Conservation (phyloP, 1,140 invertebrate genomes). For the Oscheius sp. region DNA sequence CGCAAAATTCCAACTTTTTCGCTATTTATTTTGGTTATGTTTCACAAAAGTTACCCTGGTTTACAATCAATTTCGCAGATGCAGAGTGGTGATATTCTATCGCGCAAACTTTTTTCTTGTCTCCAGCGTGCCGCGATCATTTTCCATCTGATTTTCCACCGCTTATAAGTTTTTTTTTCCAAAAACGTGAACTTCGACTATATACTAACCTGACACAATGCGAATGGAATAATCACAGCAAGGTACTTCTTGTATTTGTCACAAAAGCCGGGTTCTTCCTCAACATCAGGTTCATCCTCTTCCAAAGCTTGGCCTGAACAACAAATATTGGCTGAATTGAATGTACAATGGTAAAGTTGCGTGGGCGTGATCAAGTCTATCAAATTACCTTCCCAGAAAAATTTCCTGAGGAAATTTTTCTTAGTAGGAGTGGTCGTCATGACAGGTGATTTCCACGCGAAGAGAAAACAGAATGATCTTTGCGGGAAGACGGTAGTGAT, state of each 20-base stretch:
- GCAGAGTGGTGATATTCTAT: too few relatives aligned
- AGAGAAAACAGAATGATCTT: neutral
- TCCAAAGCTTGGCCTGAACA: conserved; percentile 42
- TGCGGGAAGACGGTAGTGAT: neutral
- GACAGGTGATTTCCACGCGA: neutral
- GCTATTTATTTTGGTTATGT: too few relatives aligned
- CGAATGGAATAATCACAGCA: conserved; percentile 47
- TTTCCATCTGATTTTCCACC: too few relatives aligned
- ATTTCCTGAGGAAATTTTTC: neutral
- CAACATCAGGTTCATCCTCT: conserved; percentile 35
- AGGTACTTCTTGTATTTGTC: conserved; percentile 46
- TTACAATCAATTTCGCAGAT: too few relatives aligned
- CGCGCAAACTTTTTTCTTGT: too few relatives aligned
- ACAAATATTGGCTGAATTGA: neutral
- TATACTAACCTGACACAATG: conserved; percentile 41
- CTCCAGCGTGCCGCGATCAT: too few relatives aligned
- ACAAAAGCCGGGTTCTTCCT: conserved; percentile 31
- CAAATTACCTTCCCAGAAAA: neutral
- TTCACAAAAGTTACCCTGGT: too few relatives aligned
- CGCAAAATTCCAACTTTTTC: too few relatives aligned
- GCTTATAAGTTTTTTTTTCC: neutral
- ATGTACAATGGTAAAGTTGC: neutral
- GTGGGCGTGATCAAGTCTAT: neutral
- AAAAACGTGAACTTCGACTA: neutral
- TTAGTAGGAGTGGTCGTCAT: neutral